Conservation (phyloP, 1,140 invertebrate genomes). For the Drosophila prosaltans region DNA sequence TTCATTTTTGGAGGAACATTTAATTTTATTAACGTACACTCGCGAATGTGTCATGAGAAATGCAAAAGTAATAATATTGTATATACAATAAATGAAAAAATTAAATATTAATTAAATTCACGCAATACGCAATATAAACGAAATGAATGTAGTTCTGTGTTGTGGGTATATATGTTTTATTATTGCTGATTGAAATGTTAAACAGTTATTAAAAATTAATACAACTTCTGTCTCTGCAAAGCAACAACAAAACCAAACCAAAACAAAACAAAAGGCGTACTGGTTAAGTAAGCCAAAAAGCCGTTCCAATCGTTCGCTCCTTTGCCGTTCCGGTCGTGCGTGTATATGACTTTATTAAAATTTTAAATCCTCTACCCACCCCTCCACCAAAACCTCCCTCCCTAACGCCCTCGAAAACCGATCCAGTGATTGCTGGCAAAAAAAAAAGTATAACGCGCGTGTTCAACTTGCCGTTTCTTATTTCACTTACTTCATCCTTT, state of each 20-base stretch:
- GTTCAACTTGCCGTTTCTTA: constrained; percentile 45
- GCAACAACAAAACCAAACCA: not conserved
- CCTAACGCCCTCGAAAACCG: not conserved
- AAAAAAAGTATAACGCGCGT: constrained; percentile 53
- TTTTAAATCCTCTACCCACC: constrained; percentile 46
- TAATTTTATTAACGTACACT: constrained; percentile 63
- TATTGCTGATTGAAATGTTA: constrained; percentile 71
- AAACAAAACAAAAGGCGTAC: not conserved
- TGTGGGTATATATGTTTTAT: constrained; percentile 12
- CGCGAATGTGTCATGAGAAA: constrained; percentile 53
- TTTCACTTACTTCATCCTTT: too few species aligned
- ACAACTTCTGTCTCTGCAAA: not conserved
- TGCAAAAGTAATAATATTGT: constrained; percentile 24
- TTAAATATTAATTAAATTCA: constrained; percentile 74
- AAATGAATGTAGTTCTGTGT: not conserved
- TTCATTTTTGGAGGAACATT: not conserved
- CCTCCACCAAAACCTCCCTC: too few species aligned
- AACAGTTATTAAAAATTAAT: constrained; percentile 76
- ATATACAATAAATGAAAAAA: constrained; percentile 77
- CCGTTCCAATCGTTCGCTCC: constrained; percentile 22
- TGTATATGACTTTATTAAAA: constrained; percentile 78
- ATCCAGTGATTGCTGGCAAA: constrained; percentile 23
- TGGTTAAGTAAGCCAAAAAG: constrained; percentile 34
- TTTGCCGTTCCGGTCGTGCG: constrained; percentile 56
- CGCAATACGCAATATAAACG: constrained; percentile 34